phyloP scores from a whole-genome alignment of 2,888 invertebrate species.

The Ochropacha duplaris region DNA sequence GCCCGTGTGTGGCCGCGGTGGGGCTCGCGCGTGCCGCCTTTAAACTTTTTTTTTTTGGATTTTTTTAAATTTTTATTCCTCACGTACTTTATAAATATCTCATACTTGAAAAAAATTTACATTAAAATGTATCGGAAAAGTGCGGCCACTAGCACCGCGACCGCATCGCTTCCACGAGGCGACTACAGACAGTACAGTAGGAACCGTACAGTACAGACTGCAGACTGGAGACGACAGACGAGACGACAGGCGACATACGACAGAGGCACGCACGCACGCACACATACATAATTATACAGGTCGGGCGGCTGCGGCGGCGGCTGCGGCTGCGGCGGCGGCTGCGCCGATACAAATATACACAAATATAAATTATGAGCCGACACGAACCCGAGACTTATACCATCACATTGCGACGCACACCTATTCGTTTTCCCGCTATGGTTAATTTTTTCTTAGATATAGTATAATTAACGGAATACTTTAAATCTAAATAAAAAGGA shows the following conservation, averaged over 20 bases:
- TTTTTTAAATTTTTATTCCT: conserved; percentile 69
- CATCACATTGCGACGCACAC: conserved; percentile 76
- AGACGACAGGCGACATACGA: conserved; percentile 1
- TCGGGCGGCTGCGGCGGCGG: background rate
- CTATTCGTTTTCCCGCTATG: conserved; percentile 75
- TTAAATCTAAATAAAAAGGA: conserved; percentile 77
- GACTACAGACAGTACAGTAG: background rate
- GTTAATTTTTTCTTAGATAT: conserved; percentile 72
- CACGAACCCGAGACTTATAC: conserved; percentile 59
- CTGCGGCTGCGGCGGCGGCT: conserved; percentile 1
- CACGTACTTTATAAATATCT: conserved; percentile 82
- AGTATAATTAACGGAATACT: conserved; percentile 82
- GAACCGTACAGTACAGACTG: too few species aligned
- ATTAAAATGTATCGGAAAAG: conserved; percentile 75
- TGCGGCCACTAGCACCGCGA: conserved; percentile 56
- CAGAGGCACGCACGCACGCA: conserved; percentile 50
- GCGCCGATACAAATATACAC: conserved; percentile 51
- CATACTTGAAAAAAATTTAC: conserved; percentile 81
- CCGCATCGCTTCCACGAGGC: conserved; percentile 22
- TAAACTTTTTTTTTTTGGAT: conserved; percentile 61
- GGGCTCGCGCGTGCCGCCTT: conserved; percentile 24
- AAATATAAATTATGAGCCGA: conserved; percentile 66
- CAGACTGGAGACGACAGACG: conserved; percentile 19
- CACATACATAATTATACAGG: conserved; percentile 31
- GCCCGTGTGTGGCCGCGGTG: conserved; percentile 2